Percentiles rank a stretch among this genome's conserved stretches.
phyloP scores from a whole-genome alignment of 2,113 vertebrate species.

The Eudyptes chrysolophus region DNA sequence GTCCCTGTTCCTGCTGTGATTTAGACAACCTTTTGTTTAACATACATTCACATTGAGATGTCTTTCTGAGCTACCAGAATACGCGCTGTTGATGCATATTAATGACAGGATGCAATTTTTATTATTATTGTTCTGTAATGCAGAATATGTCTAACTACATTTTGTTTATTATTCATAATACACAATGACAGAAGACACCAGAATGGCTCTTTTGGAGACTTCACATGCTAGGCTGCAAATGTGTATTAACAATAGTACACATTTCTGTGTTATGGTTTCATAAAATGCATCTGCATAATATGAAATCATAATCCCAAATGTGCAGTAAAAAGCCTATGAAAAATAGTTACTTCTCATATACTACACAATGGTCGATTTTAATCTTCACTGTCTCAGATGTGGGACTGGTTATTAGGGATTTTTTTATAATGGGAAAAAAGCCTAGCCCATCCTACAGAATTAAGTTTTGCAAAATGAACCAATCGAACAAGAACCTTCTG shows the following conservation, averaged over 20 bases:
- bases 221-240: constrained; percentile 62
- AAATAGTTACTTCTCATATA: constrained; percentile 76
- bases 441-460: constrained; percentile 5
- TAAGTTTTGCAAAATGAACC: constrained; percentile 21
- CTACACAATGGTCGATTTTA: constrained; percentile 74
- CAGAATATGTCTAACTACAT: constrained; percentile 38
- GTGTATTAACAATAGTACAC: constrained; percentile 71
- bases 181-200: constrained; percentile 67
- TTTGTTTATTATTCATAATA: constrained; percentile 77
- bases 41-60: constrained; percentile 2
- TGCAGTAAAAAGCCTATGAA: constrained; percentile 74
- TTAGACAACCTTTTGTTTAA: background rate
- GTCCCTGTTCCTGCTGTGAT: background rate
- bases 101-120: constrained; percentile 65
- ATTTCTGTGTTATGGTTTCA: constrained; percentile 75
- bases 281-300: constrained; percentile 81
- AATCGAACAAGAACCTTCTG: background rate
- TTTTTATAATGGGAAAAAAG: constrained; percentile 12
- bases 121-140: constrained; percentile 66
- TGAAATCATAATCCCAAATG: constrained; percentile 77
- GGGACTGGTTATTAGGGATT: constrained; percentile 10
- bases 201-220: constrained; percentile 73
- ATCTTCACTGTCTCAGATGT: constrained; percentile 68
- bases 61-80: constrained; percentile 14
- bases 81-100: constrained; percentile 14